Evolutionary conservation across 2,888 invertebrate species (phyloP).

Genomic region (Tetropium fuscum): DNA sequence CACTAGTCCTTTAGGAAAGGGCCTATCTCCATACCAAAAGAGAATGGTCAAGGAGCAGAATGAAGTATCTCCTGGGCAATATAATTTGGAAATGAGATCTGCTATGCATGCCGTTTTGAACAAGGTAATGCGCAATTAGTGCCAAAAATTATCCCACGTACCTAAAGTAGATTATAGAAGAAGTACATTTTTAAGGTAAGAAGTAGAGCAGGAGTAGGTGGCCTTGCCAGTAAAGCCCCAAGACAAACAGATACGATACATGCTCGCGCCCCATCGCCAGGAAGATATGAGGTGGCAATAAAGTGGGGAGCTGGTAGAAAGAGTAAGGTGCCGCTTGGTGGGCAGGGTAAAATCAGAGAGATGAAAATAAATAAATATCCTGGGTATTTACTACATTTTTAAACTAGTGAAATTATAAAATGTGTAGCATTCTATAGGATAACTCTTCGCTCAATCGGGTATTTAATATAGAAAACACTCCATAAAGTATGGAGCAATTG

Average conservation of each 20-base stretch:
- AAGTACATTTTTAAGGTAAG: constrained; percentile 52
- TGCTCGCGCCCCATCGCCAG: constrained; percentile 57
- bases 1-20: constrained; percentile 55
- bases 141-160: too few species aligned
- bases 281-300: constrained; percentile 51
- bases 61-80: constrained; percentile 51
- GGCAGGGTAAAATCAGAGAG: constrained; percentile 28
- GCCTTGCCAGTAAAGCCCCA: constrained; percentile 52
- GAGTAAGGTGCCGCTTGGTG: constrained; percentile 52
- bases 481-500: too few species aligned
- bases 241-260: constrained; percentile 50
- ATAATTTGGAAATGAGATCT: constrained; percentile 50
- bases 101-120: constrained; percentile 49
- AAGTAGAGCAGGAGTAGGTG: constrained; percentile 56
- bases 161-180: too few species aligned
- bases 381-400: too few species aligned
- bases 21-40: constrained; percentile 53
- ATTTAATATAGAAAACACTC: not conserved
- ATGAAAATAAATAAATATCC: constrained; percentile 47
- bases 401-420: too few species aligned
- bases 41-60: constrained; percentile 43
- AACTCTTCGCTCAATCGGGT: too few species aligned
- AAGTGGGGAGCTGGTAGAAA: constrained; percentile 38
- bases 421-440: too few species aligned
- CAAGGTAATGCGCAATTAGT: constrained; percentile 50